A percentile compares a stretch with the other conserved stretches of the same genome.
These are phyloP conservation scores for Zeus faber DNA, from an alignment of 2,113 vertebrate species.

Conservation along the genomic window DNA sequence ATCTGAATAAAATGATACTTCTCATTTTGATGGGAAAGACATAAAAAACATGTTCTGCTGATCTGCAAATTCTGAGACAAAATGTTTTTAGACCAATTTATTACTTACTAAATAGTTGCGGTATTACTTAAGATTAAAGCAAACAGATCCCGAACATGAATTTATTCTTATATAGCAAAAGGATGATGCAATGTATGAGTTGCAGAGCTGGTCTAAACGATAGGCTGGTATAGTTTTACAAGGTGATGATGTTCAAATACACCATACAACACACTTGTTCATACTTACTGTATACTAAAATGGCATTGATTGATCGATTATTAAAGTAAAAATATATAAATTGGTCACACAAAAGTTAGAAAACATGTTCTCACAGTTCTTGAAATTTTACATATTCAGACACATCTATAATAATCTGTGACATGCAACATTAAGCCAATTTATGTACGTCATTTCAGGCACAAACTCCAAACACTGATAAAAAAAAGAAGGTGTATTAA, in stretches of 20 bases:
- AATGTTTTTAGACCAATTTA: too few species aligned
- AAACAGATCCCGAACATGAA: too few species aligned
- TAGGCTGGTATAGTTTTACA: constrained; percentile 42
- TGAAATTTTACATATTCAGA: constrained; percentile 47
- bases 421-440: constrained; percentile 50
- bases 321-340: constrained; percentile 61
- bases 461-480: too few species aligned
- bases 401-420: constrained; percentile 35
- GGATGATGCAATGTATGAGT: constrained; percentile 39
- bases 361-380: constrained; percentile 46
- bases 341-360: constrained; percentile 59
- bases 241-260: constrained; percentile 39
- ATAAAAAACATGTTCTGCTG: too few species aligned
- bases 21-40: too few species aligned
- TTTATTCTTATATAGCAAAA: constrained; percentile 67
- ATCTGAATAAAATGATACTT: too few species aligned
- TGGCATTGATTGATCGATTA: constrained; percentile 28
- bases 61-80: too few species aligned
- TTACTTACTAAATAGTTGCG: too few species aligned
- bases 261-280: constrained; percentile 26
- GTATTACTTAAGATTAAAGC: too few species aligned
- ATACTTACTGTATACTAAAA: constrained; percentile 39
- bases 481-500: too few species aligned
- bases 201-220: constrained; percentile 45
- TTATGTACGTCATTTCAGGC: constrained; percentile 27